Evolutionary conservation across 2,113 vertebrate species (phyloP).

Genomic region (Xenopus borealis): DNA sequence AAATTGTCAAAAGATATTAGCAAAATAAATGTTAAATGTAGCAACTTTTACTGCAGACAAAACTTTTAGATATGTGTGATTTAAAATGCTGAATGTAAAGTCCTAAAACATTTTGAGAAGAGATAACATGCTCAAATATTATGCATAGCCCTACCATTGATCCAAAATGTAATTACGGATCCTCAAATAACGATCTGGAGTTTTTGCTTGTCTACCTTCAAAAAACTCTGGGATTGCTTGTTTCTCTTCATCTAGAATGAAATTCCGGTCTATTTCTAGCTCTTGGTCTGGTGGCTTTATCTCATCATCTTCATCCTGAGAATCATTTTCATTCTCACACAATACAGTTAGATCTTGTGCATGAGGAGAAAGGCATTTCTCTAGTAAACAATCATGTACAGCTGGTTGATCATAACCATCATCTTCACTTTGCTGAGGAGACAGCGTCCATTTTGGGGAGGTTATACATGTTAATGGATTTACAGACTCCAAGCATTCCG

Average conservation of each 20-base stretch:
- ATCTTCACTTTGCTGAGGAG: background rate
- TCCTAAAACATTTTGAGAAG: too few species aligned
- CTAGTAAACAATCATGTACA: conserved; percentile 39
- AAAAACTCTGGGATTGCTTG: conserved; percentile 97
- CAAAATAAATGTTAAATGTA: too few species aligned
- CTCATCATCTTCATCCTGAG: conserved; percentile 74
- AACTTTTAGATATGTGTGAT: too few species aligned
- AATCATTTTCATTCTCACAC: conserved; percentile 60
- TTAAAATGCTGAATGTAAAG: too few species aligned
- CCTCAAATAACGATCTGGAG: conserved; percentile 93
- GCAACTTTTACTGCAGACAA: too few species aligned
- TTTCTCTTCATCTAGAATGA: conserved; percentile 89
- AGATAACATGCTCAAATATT: too few species aligned
- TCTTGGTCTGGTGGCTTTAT: conserved; percentile 88
- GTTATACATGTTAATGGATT: background rate
- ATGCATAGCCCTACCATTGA: conserved; percentile 77
- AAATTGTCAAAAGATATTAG: too few species aligned
- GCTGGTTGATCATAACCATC: background rate
- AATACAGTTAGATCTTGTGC: conserved; percentile 14
- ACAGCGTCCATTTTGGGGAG: background rate
- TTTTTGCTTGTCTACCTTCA: conserved; percentile 92
- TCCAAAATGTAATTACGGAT: conserved; percentile 97
- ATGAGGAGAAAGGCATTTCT: conserved; percentile 48
- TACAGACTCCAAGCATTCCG: background rate
- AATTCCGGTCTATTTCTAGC: conserved; percentile 74